Conservation (phyloP, 1,140 invertebrate genomes). For the Hestina assimilis region DNA sequence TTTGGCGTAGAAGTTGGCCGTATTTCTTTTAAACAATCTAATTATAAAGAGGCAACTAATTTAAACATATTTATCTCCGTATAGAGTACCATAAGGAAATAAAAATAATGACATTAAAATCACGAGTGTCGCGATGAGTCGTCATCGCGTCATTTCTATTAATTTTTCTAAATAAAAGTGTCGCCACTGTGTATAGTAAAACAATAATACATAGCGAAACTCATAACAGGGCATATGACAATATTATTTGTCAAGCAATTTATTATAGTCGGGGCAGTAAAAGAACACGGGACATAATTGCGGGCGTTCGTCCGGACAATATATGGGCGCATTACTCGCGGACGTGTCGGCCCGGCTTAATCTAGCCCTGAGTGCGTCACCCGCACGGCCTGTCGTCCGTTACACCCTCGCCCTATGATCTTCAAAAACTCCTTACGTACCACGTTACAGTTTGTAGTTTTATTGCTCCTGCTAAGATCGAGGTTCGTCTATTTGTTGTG, state of each 20-base stretch:
- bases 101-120: too few relatives aligned
- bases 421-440: conserved; percentile 23
- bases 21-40: too few relatives aligned
- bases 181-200: not conserved
- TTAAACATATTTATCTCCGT: too few relatives aligned
- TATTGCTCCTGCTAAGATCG: not conserved
- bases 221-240: conserved; percentile 1
- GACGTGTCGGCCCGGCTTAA: conserved; percentile 69
- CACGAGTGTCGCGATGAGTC: too few relatives aligned
- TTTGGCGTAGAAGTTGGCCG: too few relatives aligned
- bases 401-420: conserved; percentile 38
- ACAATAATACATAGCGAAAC: not conserved
- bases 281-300: conserved; percentile 57
- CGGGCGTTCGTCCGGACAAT: conserved; percentile 65
- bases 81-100: too few relatives aligned
- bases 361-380: conserved; percentile 66
- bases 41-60: too few relatives aligned
- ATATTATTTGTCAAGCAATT: conserved; percentile 13
- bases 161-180: too few relatives aligned
- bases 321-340: conserved; percentile 72
- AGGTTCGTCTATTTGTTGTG: not conserved
- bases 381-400: conserved; percentile 37
- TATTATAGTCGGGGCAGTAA: conserved; percentile 26
- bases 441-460: conserved; percentile 13
- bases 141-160: too few relatives aligned